These are phyloP conservation scores for Sesamia inferens DNA, from an alignment of 2,888 invertebrate genomes.

Conservation along the genomic window DNA sequence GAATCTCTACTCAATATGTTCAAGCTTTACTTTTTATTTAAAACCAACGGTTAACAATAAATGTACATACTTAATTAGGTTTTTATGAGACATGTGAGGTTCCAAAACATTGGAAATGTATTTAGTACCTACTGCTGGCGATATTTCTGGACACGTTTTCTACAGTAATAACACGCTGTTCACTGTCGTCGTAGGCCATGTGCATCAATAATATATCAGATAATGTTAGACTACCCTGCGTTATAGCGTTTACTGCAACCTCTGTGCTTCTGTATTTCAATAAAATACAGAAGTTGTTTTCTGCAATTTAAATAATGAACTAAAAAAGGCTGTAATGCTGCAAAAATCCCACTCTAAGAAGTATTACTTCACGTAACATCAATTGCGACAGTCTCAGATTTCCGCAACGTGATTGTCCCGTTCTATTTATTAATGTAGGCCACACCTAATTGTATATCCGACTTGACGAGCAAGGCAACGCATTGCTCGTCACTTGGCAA, in stretches of 20 bases:
- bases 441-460: slow-evolving; percentile 54
- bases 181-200: slow-evolving; percentile 10
- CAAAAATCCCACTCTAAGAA: neutral
- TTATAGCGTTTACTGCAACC: slow-evolving; percentile 28
- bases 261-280: slow-evolving; percentile 3
- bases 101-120: slow-evolving; percentile 10
- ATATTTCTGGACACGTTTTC: slow-evolving; percentile 18
- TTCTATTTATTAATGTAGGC: slow-evolving; percentile 56
- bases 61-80: slow-evolving; percentile 27
- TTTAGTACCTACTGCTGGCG: neutral
- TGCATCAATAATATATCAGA: slow-evolving; percentile 47
- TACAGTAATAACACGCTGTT: slow-evolving; percentile 29
- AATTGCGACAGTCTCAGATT: slow-evolving; percentile 20
- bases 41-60: slow-evolving; percentile 44
- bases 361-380: slow-evolving; percentile 9
- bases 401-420: slow-evolving; percentile 39
- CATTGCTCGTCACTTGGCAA: slow-evolving; percentile 42
- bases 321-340: neutral
- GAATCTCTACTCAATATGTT: slow-evolving; percentile 62
- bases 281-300: slow-evolving; percentile 8
- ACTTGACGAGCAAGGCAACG: slow-evolving; percentile 36
- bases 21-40: slow-evolving; percentile 40
- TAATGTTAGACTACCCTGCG: slow-evolving; percentile 41
- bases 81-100: slow-evolving; percentile 11
- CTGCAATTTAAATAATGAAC: neutral